Conservation (phyloP, 2,797 vertebrate genomes). For the Darevskia nairensis region DNA sequence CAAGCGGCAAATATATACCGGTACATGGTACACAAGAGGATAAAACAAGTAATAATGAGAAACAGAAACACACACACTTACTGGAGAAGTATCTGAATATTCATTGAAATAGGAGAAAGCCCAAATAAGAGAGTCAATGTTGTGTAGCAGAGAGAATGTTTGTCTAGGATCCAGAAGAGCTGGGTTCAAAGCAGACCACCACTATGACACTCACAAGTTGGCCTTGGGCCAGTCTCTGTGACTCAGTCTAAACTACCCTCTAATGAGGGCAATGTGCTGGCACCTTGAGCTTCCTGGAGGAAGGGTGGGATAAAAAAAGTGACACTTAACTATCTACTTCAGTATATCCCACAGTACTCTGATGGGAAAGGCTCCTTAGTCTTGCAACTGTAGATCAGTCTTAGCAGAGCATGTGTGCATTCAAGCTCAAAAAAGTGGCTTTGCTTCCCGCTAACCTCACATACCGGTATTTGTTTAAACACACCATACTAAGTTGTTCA, state of each 20-base stretch:
- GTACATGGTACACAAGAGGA: not conserved
- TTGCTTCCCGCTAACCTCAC: not conserved
- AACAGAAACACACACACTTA: not conserved
- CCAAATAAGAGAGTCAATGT: not conserved
- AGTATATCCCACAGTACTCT: not conserved
- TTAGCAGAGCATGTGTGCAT: not conserved
- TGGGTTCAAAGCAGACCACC: not conserved
- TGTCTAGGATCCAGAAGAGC: not conserved
- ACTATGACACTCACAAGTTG: not conserved
- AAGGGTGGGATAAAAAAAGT: not conserved
- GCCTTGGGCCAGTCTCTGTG: not conserved
- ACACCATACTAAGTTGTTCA: not conserved
- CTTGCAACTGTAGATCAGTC: not conserved
- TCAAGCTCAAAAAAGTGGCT: too few species aligned
- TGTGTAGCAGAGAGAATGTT: not conserved
- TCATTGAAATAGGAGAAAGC: not conserved
- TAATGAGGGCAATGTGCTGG: not conserved
- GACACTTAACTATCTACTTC: not conserved
- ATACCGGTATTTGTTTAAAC: not conserved
- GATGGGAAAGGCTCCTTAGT: not conserved
- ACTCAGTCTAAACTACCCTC: not conserved
- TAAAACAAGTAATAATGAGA: not conserved
- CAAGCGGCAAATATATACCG: not conserved
- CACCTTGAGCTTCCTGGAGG: not conserved
- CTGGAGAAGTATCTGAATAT: not conserved